phyloP scores from a whole-genome alignment of 2,113 vertebrate genomes.

The Myotis lucifugus region DNA sequence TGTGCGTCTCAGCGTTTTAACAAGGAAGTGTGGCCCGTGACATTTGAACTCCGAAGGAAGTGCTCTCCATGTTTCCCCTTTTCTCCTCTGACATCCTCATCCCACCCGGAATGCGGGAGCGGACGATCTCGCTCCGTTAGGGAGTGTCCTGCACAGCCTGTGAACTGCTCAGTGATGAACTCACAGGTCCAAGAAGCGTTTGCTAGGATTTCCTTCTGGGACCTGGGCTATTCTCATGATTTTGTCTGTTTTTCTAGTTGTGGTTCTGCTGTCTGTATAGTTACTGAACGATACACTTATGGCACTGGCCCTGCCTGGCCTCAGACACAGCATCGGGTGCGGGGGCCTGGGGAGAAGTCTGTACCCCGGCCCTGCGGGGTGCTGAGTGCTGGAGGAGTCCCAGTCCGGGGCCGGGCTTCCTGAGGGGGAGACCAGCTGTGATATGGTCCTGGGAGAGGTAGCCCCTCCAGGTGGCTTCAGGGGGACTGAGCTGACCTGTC shows the following conservation, averaged over 20 bases:
- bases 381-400: neutral
- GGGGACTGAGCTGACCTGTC: neutral
- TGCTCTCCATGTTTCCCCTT: neutral
- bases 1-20: neutral
- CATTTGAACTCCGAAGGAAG: slow-evolving; percentile 35
- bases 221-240: neutral
- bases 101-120: neutral
- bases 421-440: neutral
- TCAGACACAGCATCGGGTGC: neutral
- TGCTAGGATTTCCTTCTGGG: neutral
- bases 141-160: neutral
- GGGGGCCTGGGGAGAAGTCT: neutral
- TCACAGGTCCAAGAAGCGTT: neutral
- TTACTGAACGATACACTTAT: neutral
- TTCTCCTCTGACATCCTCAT: neutral
- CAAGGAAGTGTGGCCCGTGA: neutral
- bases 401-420: too few species aligned
- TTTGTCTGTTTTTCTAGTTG: neutral
- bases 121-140: neutral
- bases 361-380: neutral
- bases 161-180: neutral
- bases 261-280: neutral
- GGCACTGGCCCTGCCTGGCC: neutral
- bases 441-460: neutral
- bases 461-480: neutral